Percentiles rank a stretch among this genome's conserved stretches.
These are phyloP conservation scores for Cyprinodon variegatus DNA, from an alignment of 2,113 vertebrate species.

Conservation along the genomic window DNA sequence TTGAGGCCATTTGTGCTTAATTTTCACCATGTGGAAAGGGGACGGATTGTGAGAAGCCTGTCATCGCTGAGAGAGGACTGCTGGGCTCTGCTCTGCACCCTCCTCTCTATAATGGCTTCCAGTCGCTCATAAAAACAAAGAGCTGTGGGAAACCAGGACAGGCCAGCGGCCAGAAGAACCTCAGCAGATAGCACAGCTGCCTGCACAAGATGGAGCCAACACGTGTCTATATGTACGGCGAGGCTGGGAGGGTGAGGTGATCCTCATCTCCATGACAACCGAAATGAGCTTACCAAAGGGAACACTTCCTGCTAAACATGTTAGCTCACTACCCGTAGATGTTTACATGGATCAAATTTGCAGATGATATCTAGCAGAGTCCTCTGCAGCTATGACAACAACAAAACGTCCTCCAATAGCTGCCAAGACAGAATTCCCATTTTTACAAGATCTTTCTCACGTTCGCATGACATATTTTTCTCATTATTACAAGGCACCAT, in stretches of 20 bases:
- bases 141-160: slow-evolving; percentile 72
- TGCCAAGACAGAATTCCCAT: slow-evolving; percentile 10
- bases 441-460: slow-evolving; percentile 24
- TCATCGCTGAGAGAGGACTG: slow-evolving; percentile 76
- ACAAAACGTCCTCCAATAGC: slow-evolving; percentile 1
- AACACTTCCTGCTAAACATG: background rate
- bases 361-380: background rate
- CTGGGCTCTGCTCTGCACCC: slow-evolving; percentile 68
- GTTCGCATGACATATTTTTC: slow-evolving; percentile 20
- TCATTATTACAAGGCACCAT: slow-evolving; percentile 5
- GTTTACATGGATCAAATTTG: slow-evolving; percentile 6
- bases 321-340: background rate
- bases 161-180: slow-evolving; percentile 57
- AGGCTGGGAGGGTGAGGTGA: background rate
- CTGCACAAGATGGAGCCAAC: background rate
- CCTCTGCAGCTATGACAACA: background rate
- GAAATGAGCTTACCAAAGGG: background rate
- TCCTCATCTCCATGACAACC: background rate
- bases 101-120: slow-evolving; percentile 83
- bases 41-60: slow-evolving; percentile 74
- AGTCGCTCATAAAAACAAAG: slow-evolving; percentile 79
- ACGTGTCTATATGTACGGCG: background rate
- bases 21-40: slow-evolving; percentile 69
- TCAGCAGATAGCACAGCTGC: slow-evolving; percentile 43
- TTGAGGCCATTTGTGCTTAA: slow-evolving; percentile 79